Base-by-base conservation (phyloP, 2,888 invertebrate species). In the Syritta pipiens region DNA sequence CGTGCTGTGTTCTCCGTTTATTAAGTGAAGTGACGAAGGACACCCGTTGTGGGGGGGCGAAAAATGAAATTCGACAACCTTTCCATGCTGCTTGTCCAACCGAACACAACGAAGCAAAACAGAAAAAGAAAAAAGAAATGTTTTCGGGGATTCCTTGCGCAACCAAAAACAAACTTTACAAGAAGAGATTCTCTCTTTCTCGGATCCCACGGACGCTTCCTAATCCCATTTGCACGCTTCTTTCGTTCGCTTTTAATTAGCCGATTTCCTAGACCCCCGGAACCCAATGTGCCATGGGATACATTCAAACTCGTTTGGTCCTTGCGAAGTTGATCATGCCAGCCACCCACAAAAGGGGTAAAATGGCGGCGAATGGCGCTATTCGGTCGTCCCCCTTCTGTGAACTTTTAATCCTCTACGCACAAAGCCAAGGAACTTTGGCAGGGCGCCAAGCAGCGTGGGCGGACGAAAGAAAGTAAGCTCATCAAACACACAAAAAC, bases 381-480 rank as follows among this genome's bases (percentile, higher is more conserved):
- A 59, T 32, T 74, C 51, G 53, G 12, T 30, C 10, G 17, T 7
- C 44, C 7, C 37, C 42, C 32, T 7, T 12, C 10, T 26, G 51
- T 40, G 69, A 76, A 76, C 63, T 76, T 71, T 69, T 65, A 76
- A 76, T 76, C 76, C 76, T 76, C 69, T 57, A 63, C 69, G 63
- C 76, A 69, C 37, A 63, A 59, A 71, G 63, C 46, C 49, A 59
- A 42, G 51, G n/a, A n/a, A n/a, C n/a, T n/a, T n/a, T n/a, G n/a
- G n/a, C n/a, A n/a, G n/a, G n/a, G n/a, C n/a, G 53, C 48, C 42
- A 30, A 51, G 48, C 40, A 62, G 30, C 26, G 22, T 4, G 1
- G 28, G 14, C n/a, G 7, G 5, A 72, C 10, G 28, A 40, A 68
- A 40, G 19, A 53, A 63, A 44, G 35, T 63, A 32, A 69, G 49